Evolutionary conservation across 2,888 invertebrate species (phyloP), one percentile per base, ranked within the genome.

Genomic region (Drosophila suboccidentalis): DNA sequence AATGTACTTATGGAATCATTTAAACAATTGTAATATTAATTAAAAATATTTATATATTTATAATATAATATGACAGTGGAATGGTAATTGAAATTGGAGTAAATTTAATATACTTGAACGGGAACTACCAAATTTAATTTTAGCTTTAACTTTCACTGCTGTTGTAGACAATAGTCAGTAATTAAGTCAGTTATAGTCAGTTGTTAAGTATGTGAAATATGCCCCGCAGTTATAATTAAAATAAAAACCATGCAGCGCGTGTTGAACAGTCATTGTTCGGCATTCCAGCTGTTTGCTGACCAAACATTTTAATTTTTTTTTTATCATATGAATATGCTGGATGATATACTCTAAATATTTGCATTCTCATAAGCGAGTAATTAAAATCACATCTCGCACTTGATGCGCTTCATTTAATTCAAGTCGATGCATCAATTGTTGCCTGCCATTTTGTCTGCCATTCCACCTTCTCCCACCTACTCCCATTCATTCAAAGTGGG

Each of bases 221-320:
- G 66, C 46, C 83, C 78, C 49, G 61, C 71, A 66, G 84, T 51
- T 75, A 67, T 89, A 85, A 85, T 85, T 89, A 88, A 85, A 81
- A 72, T 55, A 54, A 55, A 65, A 75, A 11, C 29, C 47, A 44
- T n/a, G 38, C 11, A 17, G n/a, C 34, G 63, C 58, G 4, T 51
- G 34, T 43, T 51, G 44, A 32, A 47, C 5, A 19, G 3, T 2
- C 13, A 8, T 36, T 22, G 26, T 13, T 5, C 9, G 13, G 6
- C 11, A 39, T 29, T 61, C 19, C 38, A 61, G 32, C 51, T 47
- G 64, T 36, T 55, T 34, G 43, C 41, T 53, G 71, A 29, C 39
- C 51, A 70, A 59, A 53, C 43, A 51, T 50, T 63, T 55, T 46
- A 65, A 51, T 62, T 17, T 9, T n/a, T 66, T 66, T 32, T 29